Base-by-base conservation (phyloP, 2,888 invertebrate genomes). In the Caenorhabditis angaria region DNA sequence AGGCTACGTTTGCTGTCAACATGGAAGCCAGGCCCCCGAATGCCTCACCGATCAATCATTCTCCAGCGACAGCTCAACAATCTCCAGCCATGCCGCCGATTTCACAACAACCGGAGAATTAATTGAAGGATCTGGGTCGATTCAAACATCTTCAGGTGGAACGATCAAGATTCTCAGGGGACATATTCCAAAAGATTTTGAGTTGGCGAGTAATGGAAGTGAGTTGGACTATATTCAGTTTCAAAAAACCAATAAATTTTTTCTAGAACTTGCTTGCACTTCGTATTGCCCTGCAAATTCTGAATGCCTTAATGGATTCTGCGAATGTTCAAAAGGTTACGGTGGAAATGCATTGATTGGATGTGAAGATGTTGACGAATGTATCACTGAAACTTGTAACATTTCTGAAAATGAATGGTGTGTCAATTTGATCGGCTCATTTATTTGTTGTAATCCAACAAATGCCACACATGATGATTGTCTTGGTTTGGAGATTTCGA, bases 391-490 rank as follows among this genome's bases (percentile, higher is more conserved):
- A 32, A 80, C 79, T 0, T 83, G 83, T 35, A 47, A 77, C 27
- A 56, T 65, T 20, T 70, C 72, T n/a, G 70, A 64, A 10, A 78
- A 76, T 25, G 75, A 77, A 41, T 85, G 84, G 77, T 88, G 88
- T 68, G 77, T 83, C 6, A 88, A 88, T 67, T 76, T 79, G 24
- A 70, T 77, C 25, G 84, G 83, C 0, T 79, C 83, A 48, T 88
- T 87, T 65, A 69, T 76, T 3, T 89, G 89, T 77, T 77, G 84
- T 58, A 66, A 70, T 53, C 67, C 70, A 20, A 47, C 53, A 2
- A 76, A 76, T 61, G 78, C 76, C 2, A 75, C 81, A 3, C 66
- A 79, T 2, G 63, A 65, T 14, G 76, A 79, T 59, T 79, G 79
- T 55, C 5, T 72, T 4, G 74, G 74, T 47, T 61, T 74, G 18